These are phyloP conservation scores for Gasterosteus nipponicus DNA, from an alignment of 2,113 vertebrate species.

Conservation along the genomic window DNA sequence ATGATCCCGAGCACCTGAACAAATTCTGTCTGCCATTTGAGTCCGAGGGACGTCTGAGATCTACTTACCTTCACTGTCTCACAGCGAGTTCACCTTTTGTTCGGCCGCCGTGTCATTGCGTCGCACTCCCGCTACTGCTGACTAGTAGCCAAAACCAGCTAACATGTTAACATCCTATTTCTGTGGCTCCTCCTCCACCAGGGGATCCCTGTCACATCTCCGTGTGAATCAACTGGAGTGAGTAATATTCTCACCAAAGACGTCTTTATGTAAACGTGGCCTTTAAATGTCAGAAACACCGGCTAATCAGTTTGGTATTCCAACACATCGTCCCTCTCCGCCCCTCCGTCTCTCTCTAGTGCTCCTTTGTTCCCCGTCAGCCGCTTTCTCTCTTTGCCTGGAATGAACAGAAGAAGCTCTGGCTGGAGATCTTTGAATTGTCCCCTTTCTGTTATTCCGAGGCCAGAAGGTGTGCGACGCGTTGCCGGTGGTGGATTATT, in stretches of 20 bases:
- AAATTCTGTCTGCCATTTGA: slow-evolving; percentile 35
- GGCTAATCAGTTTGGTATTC: slow-evolving; percentile 77
- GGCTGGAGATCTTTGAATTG: neutral
- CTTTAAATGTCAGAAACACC: slow-evolving; percentile 79
- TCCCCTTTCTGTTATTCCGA: neutral
- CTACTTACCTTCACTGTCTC: neutral
- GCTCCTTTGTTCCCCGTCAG: slow-evolving; percentile 51
- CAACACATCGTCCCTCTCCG: slow-evolving; percentile 60
- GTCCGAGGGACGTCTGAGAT: neutral
- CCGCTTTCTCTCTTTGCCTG: slow-evolving; percentile 13
- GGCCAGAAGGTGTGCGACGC: neutral
- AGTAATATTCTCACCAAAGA: slow-evolving; percentile 74
- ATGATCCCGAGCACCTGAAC: slow-evolving; percentile 48
- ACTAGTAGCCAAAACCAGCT: neutral
- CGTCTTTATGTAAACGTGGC: slow-evolving; percentile 77
- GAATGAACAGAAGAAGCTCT: slow-evolving; percentile 11
- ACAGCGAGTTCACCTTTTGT: neutral
- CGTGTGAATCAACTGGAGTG: slow-evolving; percentile 55
- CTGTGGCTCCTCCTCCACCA: too few species aligned
- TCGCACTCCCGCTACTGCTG: neutral
- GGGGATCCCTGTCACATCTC: slow-evolving; percentile 35
- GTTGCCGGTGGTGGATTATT: neutral
- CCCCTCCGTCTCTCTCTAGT: slow-evolving; percentile 55
- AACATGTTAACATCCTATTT: neutral
- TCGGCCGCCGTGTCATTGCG: neutral